Base-by-base conservation (phyloP, 2,888 invertebrate genomes). In the Tinea trinotella region DNA sequence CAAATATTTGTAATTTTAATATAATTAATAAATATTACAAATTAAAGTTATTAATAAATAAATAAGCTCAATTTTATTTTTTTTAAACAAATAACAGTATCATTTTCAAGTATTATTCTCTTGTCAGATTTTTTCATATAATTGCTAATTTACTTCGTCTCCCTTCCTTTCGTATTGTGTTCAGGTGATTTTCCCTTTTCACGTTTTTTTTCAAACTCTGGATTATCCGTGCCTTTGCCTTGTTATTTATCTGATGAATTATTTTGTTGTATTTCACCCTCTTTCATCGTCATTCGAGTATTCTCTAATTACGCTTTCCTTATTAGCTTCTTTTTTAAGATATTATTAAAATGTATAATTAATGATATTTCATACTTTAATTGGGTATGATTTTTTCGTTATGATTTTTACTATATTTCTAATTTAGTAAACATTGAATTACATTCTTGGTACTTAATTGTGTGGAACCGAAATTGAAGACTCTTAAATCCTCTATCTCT, bases 101-200 rank as follows among this genome's bases (percentile, higher is more conserved):
- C 22, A 5, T 22, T 22, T 22, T n/a, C n/a, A n/a, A n/a, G n/a
- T n/a, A n/a, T n/a, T n/a, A n/a, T n/a, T 22, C 64, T 58, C 66
- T 63, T 61, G 61, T 57, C 62, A 74, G 73, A 74, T 65, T 76
- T 72, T 81, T 81, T 78, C 72, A 76, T 72, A 73, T 76, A 81
- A 83, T 82, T 78, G 82, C 82, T 83, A 80, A 84, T 84, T 76
- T 80, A 72, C 70, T 60, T 71, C 67, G 61, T 68, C 63, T 69
- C 70, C 64, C 65, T 64, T 63, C 53, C 60, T 55, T 62, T 60
- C 12, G 59, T 60, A 24, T 50, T 50, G 22, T 50, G 24, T 50
- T 50, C 50, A 50, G 50, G 57, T 55, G 60, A 62, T 61, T 62
- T 66, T 70, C 68, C 64, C 62, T 64, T 64, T 64, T 67, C 63